Evolutionary conservation across 2,113 vertebrate species (phyloP).

Genomic region (Tragelaphus imberbis): DNA sequence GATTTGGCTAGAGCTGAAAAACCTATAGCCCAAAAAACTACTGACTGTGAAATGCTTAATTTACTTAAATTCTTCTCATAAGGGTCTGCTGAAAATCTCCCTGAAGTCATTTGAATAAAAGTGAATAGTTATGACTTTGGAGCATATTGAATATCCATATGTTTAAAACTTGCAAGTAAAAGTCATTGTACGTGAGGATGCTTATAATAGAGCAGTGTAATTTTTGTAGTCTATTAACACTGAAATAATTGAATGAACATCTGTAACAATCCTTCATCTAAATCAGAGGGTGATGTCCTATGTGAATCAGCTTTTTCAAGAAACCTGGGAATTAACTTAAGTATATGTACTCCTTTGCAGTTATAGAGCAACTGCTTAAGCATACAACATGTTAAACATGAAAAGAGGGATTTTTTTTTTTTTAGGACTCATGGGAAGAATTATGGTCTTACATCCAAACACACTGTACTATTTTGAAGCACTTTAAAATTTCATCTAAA

Average conservation of each 20-base stretch:
- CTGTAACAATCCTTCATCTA: not conserved
- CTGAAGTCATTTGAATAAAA: not conserved
- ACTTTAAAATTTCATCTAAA: not conserved
- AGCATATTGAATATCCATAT: not conserved
- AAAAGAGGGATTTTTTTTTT: not conserved
- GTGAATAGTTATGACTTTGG: not conserved
- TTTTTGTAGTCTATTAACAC: not conserved
- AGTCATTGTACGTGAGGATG: not conserved
- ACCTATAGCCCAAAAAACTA: not conserved
- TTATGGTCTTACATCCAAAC: not conserved
- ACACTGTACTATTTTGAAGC: not conserved
- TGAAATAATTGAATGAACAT: not conserved
- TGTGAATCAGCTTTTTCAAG: not conserved
- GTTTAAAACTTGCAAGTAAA: conserved; percentile 28
- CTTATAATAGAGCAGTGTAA: not conserved
- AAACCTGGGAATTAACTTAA: not conserved
- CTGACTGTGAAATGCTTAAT: not conserved
- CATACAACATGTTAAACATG: not conserved
- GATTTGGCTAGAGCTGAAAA: not conserved
- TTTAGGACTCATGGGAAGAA: not conserved
- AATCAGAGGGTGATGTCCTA: not conserved
- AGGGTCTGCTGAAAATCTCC: not conserved
- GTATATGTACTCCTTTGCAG: not conserved
- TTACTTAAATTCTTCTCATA: not conserved
- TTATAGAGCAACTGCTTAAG: not conserved